These are phyloP conservation scores for Euborellia annulipes DNA, from an alignment of 1,140 invertebrate species.

Conservation along the genomic window DNA sequence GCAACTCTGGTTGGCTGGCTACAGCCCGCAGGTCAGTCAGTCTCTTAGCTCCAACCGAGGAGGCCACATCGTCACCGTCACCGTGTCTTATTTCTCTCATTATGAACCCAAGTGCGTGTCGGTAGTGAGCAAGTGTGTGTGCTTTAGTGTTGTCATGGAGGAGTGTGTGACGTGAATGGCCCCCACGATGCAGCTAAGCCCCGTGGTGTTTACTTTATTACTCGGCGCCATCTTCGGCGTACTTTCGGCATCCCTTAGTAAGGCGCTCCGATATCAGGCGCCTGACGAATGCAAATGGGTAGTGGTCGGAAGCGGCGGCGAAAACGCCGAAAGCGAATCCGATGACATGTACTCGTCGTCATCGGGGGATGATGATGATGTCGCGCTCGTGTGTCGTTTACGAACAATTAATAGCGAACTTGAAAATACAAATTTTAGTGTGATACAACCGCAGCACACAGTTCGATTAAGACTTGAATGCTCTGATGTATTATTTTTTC, in stretches of 20 bases:
- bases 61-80: too few species aligned
- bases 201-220: slow-evolving; percentile 34
- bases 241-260: slow-evolving; percentile 47
- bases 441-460: slow-evolving; percentile 73
- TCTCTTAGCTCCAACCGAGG: too few species aligned
- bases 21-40: too few species aligned
- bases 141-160: too few species aligned
- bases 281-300: slow-evolving; percentile 75
- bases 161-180: too few species aligned
- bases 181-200: slow-evolving; percentile 13
- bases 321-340: slow-evolving; percentile 21
- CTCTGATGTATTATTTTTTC: slow-evolving; percentile 68
- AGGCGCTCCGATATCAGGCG: slow-evolving; percentile 56
- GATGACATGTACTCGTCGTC: slow-evolving; percentile 13
- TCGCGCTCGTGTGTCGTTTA: slow-evolving; percentile 61
- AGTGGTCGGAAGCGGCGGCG: slow-evolving; percentile 33
- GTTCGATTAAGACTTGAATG: slow-evolving; percentile 65
- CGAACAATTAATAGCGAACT: slow-evolving; percentile 75
- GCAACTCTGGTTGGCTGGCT: too few species aligned
- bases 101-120: too few species aligned
- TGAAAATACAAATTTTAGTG: slow-evolving; percentile 78
- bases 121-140: too few species aligned
- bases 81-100: too few species aligned
- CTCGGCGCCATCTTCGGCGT: slow-evolving; percentile 49
- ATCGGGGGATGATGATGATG: slow-evolving; percentile 33